Evolutionary conservation across 2,888 invertebrate genomes (phyloP).

Genomic region (Ditula angustiorana): DNA sequence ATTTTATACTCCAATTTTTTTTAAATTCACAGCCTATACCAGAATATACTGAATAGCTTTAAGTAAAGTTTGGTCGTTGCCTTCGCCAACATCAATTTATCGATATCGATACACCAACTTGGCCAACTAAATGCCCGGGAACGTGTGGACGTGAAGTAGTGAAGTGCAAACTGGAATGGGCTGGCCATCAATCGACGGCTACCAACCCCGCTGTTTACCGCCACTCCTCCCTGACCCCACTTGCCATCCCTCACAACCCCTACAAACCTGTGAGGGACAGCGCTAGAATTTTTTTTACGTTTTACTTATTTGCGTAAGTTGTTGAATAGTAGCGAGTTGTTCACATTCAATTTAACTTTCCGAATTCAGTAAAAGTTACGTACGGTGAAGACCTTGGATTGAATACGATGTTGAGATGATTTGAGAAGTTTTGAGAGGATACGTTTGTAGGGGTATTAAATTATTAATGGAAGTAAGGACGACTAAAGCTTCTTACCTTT

Average conservation of each 20-base stretch:
- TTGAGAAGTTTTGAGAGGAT: not conserved
- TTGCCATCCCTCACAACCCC: constrained; percentile 18
- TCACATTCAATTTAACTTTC: constrained; percentile 64
- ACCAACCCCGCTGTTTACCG: constrained; percentile 18
- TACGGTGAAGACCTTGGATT: constrained; percentile 2
- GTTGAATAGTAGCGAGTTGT: constrained; percentile 35
- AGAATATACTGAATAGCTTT: not conserved
- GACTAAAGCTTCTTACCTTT: too few species aligned
- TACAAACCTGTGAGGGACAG: constrained; percentile 2
- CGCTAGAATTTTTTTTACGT: constrained; percentile 2
- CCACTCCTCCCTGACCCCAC: not conserved
- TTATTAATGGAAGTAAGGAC: not conserved
- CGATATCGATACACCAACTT: constrained; percentile 35
- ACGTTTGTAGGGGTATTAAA: not conserved
- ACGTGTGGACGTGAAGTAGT: constrained; percentile 36
- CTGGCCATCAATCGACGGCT: constrained; percentile 58
- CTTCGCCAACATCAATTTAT: constrained; percentile 13
- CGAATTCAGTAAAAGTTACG: constrained; percentile 49
- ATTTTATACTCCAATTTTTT: too few species aligned
- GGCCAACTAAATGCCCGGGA: constrained; percentile 22
- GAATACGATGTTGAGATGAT: constrained; percentile 17
- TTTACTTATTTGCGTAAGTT: constrained; percentile 1
- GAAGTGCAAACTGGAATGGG: constrained; percentile 48
- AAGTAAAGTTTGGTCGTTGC: constrained; percentile 8
- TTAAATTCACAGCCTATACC: too few species aligned